A percentile compares a stretch with the other conserved stretches of the same genome.
phyloP scores from a whole-genome alignment of 1,140 invertebrate species.

The Drosophila mauritiana region DNA sequence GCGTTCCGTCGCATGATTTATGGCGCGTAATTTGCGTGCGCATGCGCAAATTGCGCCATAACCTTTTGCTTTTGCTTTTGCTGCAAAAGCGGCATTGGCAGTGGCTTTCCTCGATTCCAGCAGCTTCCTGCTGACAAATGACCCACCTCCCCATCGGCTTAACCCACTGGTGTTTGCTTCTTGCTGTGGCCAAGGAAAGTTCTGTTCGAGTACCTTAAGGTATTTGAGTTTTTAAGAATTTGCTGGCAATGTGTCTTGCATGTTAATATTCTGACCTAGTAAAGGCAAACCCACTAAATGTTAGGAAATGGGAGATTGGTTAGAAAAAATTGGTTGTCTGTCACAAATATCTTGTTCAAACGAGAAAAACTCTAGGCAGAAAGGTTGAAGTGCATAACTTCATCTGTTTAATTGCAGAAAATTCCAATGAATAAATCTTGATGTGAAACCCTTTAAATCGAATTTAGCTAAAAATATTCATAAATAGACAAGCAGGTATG shows the following conservation, averaged over 20 bases:
- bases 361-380: not conserved
- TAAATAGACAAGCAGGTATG: too few species aligned
- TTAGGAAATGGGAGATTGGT: not conserved
- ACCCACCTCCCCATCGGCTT: conserved; percentile 32
- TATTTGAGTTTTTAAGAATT: not conserved
- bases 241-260: not conserved
- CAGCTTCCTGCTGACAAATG: conserved; percentile 79
- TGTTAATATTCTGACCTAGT: not conserved
- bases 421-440: not conserved
- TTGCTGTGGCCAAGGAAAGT: conserved; percentile 14
- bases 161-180: conserved; percentile 40
- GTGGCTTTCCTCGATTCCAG: conserved; percentile 23
- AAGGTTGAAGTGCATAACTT: not conserved
- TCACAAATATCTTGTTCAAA: not conserved
- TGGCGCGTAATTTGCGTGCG: conserved; percentile 81
- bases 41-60: conserved; percentile 76
- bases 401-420: not conserved
- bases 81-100: not conserved
- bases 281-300: not conserved
- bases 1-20: conserved; percentile 68
- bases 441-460: too few species aligned
- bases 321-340: not conserved
- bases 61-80: conserved; percentile 52
- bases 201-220: not conserved
- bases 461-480: too few species aligned